Conservation (phyloP, 2,888 invertebrate species). For the Sipunculus nudus region DNA sequence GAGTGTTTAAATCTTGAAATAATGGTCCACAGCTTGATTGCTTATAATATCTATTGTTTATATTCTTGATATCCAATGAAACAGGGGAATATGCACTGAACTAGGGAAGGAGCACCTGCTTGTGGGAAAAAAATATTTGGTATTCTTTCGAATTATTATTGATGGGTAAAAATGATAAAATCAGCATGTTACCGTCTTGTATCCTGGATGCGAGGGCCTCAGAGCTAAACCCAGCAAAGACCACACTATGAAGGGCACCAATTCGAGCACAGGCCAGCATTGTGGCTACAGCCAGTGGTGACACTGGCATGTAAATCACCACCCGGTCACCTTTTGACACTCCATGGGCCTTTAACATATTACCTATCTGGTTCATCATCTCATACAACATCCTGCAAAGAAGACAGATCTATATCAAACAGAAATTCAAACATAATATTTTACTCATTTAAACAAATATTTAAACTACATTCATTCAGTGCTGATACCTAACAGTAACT, state of each 20-base stretch:
- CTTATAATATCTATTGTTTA: too few species aligned
- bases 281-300: slow-evolving; percentile 67
- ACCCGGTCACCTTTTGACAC: slow-evolving; percentile 68
- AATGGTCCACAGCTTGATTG: too few species aligned
- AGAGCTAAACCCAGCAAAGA: slow-evolving; percentile 70
- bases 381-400: slow-evolving; percentile 61
- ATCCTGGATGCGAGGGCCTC: slow-evolving; percentile 68
- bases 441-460: neutral
- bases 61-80: too few species aligned
- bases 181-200: slow-evolving; percentile 66
- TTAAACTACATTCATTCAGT: too few species aligned
- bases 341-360: slow-evolving; percentile 61
- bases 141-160: too few species aligned
- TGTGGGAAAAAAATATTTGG: too few species aligned
- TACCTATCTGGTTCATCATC: slow-evolving; percentile 64
- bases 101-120: too few species aligned
- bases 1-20: too few species aligned
- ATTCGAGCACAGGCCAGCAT: slow-evolving; percentile 70
- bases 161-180: too few species aligned
- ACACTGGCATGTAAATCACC: slow-evolving; percentile 68
- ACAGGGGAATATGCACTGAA: too few species aligned
- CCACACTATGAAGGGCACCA: slow-evolving; percentile 69
- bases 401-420: neutral
- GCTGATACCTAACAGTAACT: too few species aligned
- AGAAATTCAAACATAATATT: neutral